Base-by-base conservation (phyloP, 2,113 vertebrate species). In the Cynoglossus semilaevis region DNA sequence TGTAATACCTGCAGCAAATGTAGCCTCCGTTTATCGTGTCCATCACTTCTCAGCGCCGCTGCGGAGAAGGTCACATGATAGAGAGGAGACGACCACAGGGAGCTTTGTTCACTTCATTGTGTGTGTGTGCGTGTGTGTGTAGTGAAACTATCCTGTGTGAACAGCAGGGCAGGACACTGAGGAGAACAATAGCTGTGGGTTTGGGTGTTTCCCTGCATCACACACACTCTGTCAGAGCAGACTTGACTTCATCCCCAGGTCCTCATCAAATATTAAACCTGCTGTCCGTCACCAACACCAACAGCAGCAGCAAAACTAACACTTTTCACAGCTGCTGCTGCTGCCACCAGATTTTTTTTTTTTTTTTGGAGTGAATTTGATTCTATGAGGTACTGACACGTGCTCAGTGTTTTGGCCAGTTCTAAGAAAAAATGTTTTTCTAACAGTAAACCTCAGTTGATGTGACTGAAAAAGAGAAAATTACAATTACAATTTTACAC, bases 21-120 rank as follows among this genome's bases (percentile, higher is more conserved):
- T 47, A 45, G 35, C 58, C 45, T 69, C 51, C 34, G 46, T 76
- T 70, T 56, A 50, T 69, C 37, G 53, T 76, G 65, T 77, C 69
- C 63, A 63, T 82, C 82, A 70, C 51, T 42, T 16, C 57, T 51
- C 60, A 37, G 9, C 67, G 46, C 40, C 3, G 53, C 70, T 69
- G 38, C 44, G 10, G 15, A 77, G 77, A 60, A 44, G 67, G 75
- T 83, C 77, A 79, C 50, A 63, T 80, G 69, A 71, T 83, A 45
- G 63, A 37, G 77, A 79, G 60, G 82, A 83, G 69, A 82, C 77
- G 77, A 72, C 41, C 70, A 42, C 47, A 29, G 59, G 22, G 2
- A 76, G 64, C 84, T 85, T 87, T 88, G 87, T 87, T 80, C 48
- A 58, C 81, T 74, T 72, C 77, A 84, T 88, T 86, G 85, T 89